Conservation (phyloP, 2,888 invertebrate species). For the Platycnemis pennipes region DNA sequence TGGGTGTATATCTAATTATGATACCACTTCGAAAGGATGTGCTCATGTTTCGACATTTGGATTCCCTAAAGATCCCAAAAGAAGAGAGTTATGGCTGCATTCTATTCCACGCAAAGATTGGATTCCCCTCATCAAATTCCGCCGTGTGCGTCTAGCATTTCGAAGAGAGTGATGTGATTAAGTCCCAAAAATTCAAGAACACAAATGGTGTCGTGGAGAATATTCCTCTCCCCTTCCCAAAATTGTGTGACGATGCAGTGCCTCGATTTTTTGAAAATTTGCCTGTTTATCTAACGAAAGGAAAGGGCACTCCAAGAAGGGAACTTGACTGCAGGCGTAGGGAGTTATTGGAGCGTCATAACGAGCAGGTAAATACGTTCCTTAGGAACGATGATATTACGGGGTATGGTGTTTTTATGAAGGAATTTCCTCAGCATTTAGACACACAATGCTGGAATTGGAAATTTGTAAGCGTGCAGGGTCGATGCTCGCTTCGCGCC, state of each 20-base stretch:
- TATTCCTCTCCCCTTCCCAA: conserved; percentile 9
- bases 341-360: background rate
- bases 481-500: no score
- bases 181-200: background rate
- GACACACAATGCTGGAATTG: background rate
- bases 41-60: background rate
- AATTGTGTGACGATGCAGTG: background rate
- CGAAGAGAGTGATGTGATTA: conserved; percentile 1
- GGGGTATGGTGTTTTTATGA: background rate
- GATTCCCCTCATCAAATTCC: conserved; percentile 74
- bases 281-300: background rate
- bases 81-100: background rate
- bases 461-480: no score
- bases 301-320: background rate
- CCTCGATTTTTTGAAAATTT: background rate
- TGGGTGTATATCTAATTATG: conserved; percentile 24
- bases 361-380: background rate
- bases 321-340: background rate
- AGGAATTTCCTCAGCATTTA: background rate
- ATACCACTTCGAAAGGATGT: conserved; percentile 3
- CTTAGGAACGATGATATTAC: background rate
- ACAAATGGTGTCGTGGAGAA: background rate
- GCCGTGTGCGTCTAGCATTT: conserved; percentile 14
- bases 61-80: background rate
- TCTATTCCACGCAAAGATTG: conserved; percentile 16